Conservation (phyloP, 2,797 vertebrate species). For the Chloroceryle amazona region DNA sequence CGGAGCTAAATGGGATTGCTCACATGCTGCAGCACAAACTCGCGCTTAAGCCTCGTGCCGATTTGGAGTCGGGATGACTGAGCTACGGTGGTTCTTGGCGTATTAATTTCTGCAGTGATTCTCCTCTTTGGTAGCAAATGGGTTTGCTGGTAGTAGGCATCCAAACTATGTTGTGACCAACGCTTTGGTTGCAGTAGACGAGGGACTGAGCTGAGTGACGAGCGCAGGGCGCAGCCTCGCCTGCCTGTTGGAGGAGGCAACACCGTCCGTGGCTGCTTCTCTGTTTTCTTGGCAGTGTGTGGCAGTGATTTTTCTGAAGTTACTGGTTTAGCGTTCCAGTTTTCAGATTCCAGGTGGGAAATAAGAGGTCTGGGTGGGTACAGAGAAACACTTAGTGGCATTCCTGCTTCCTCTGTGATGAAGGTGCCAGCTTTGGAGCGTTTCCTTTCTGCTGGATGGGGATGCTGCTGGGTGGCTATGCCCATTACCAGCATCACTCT, state of each 20-base stretch:
- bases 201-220: accelerated
- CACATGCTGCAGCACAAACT: accelerated
- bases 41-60: accelerated
- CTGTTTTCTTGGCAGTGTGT: accelerated
- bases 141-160: neutral
- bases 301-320: neutral
- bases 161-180: accelerated
- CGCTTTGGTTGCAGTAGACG: accelerated
- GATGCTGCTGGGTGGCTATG: neutral
- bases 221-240: neutral
- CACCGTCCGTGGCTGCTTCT: accelerated
- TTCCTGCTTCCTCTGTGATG: neutral
- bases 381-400: accelerated
- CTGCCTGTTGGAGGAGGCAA: too few relatives aligned
- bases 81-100: accelerated
- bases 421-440: neutral
- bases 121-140: neutral
- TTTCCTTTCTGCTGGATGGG: neutral
- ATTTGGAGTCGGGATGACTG: accelerated
- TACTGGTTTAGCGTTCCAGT: accelerated
- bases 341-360: neutral
- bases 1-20: neutral
- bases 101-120: accelerated
- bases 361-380: neutral
- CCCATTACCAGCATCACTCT: accelerated